phyloP scores from a whole-genome alignment of 2,888 invertebrate species.

The Drosophila ochracea region DNA sequence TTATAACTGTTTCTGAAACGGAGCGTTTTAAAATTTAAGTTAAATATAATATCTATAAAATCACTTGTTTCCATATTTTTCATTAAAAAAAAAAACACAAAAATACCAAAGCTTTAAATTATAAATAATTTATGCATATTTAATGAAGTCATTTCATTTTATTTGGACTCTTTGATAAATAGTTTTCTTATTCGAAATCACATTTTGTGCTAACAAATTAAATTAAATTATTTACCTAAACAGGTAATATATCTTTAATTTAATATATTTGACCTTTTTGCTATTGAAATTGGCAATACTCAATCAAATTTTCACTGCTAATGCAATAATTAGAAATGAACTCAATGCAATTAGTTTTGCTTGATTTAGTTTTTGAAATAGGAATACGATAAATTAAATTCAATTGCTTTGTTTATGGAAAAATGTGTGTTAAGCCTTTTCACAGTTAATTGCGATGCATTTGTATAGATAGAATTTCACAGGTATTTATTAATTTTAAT shows the following conservation, averaged over 20 bases:
- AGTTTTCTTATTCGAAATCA: background rate
- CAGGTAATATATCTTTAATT: background rate
- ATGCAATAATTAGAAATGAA: constrained; percentile 36
- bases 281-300: background rate
- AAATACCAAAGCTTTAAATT: background rate
- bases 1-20: too few relatives aligned
- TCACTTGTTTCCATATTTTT: background rate
- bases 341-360: constrained; percentile 24
- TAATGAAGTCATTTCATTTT: background rate
- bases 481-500: constrained; percentile 8
- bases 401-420: constrained; percentile 22
- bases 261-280: background rate
- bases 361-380: constrained; percentile 9
- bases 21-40: too few relatives aligned
- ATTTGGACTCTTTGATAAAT: background rate
- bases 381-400: background rate
- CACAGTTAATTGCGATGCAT: constrained; percentile 29
- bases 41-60: too few relatives aligned
- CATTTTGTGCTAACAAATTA: background rate
- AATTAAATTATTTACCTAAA: background rate
- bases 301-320: constrained; percentile 29
- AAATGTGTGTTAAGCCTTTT: constrained; percentile 51
- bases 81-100: background rate
- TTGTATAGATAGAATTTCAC: constrained; percentile 1
- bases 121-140: background rate